Conservation (phyloP, 1,140 invertebrate species). For the Pomacea maculata region DNA sequence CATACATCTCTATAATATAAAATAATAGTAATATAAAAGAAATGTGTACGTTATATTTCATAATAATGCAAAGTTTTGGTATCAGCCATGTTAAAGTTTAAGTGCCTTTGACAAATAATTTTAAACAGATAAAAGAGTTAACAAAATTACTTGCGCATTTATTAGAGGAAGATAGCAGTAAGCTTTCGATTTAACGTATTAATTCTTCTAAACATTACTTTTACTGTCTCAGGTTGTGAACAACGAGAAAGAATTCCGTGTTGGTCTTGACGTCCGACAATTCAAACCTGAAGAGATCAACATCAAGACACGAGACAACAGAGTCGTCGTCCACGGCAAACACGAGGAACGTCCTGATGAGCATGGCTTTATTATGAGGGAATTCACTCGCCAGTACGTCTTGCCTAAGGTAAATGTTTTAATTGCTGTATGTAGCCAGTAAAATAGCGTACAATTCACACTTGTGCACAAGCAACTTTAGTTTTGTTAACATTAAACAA, state of each 20-base stretch:
- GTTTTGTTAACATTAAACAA: too few relatives aligned
- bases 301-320: constrained; percentile 64
- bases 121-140: neutral
- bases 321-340: constrained; percentile 52
- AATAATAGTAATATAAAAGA: too few relatives aligned
- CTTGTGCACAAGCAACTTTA: too few relatives aligned
- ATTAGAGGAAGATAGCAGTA: neutral
- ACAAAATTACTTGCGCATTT: neutral
- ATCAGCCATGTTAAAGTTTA: neutral
- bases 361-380: constrained; percentile 78
- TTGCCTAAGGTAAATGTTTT: constrained; percentile 62
- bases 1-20: neutral
- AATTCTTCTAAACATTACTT: neutral
- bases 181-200: too few relatives aligned
- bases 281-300: constrained; percentile 58
- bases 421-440: too few relatives aligned
- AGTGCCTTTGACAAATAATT: neutral
- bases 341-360: constrained; percentile 57
- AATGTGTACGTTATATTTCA: neutral
- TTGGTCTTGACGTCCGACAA: constrained; percentile 56
- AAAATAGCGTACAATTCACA: too few relatives aligned
- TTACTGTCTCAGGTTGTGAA: neutral
- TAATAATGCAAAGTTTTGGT: neutral
- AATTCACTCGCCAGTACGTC: constrained; percentile 79
- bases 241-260: constrained; percentile 28